Evolutionary conservation across 2,113 vertebrate species (phyloP).

Genomic region (Ammospiza caudacuta): DNA sequence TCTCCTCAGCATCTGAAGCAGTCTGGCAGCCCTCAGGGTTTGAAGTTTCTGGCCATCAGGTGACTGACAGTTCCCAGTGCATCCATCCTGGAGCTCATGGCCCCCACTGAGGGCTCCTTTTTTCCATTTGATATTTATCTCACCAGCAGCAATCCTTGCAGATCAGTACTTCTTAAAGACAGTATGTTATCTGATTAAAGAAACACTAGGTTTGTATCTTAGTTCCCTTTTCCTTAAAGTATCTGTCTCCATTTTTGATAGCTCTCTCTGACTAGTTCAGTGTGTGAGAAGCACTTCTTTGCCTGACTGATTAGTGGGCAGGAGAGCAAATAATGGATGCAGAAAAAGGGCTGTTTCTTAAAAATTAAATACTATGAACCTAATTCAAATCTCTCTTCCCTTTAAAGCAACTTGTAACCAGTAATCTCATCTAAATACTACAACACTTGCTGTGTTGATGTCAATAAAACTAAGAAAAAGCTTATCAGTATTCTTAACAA

Average conservation of each 20-base stretch:
- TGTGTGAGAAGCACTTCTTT: not conserved
- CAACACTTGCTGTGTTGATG: not conserved
- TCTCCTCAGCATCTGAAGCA: not conserved
- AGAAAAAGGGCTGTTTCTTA: not conserved
- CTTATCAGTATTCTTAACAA: not conserved
- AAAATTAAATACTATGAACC: not conserved
- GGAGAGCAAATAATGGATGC: not conserved
- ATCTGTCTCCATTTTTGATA: not conserved
- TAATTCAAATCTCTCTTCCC: not conserved
- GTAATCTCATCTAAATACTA: not conserved
- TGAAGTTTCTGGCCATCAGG: not conserved
- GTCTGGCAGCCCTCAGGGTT: not conserved
- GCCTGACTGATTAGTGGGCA: not conserved
- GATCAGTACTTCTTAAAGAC: not conserved
- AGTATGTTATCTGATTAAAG: not conserved
- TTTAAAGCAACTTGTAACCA: not conserved
- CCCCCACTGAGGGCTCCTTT: not conserved
- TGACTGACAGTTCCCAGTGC: not conserved
- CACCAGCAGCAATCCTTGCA: not conserved
- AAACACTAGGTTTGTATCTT: not conserved
- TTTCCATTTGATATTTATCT: not conserved
- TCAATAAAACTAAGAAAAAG: not conserved
- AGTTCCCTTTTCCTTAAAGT: not conserved
- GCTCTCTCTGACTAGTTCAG: not conserved
- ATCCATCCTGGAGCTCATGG: not conserved